Conservation (phyloP, 2,888 invertebrate species). For the Lasioglossum zephyrum region DNA sequence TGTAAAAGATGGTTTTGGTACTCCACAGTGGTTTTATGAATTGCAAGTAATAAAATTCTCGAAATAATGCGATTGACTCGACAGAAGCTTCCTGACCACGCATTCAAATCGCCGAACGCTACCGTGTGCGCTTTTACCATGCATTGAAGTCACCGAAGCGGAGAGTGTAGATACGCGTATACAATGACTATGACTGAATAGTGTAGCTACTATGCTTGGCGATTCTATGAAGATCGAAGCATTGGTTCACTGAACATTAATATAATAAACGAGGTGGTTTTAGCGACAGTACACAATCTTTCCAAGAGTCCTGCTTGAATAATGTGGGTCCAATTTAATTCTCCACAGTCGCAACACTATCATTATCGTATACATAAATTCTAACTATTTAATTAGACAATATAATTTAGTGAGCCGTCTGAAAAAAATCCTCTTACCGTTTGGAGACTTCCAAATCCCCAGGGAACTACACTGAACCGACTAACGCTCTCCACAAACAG, state of each 20-base stretch:
- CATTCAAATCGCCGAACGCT: neutral
- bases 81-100: neutral
- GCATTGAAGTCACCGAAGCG: constrained; percentile 18
- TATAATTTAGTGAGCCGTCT: neutral
- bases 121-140: neutral
- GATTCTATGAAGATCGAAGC: constrained; percentile 11
- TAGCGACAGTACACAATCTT: neutral
- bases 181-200: constrained; percentile 15
- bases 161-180: constrained; percentile 7
- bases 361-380: neutral
- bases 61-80: neutral
- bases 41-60: neutral
- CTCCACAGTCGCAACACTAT: neutral
- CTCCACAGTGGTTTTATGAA: neutral
- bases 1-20: neutral
- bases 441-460: neutral
- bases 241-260: constrained; percentile 6
- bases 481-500: neutral
- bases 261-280: neutral
- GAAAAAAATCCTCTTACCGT: neutral
- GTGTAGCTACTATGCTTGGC: neutral
- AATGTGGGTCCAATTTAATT: neutral
- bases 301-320: neutral
- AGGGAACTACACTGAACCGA: neutral
- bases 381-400: neutral